These are phyloP conservation scores for Bombycilla garrulus DNA, from an alignment of 2,113 vertebrate species.

Conservation along the genomic window DNA sequence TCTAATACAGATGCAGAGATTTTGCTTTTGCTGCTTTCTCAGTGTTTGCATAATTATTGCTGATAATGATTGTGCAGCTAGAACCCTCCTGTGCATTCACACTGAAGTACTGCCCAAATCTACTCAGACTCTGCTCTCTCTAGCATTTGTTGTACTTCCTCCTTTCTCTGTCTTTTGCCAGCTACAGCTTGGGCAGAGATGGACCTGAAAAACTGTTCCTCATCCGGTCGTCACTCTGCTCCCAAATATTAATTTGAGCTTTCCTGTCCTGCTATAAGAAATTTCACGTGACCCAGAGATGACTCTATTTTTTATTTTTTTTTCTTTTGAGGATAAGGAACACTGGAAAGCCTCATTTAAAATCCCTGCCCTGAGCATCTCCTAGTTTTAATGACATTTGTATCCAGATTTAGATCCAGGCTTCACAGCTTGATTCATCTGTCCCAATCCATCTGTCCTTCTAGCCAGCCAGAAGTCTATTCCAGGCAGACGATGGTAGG, in stretches of 20 bases:
- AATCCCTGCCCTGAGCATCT: conserved; percentile 1
- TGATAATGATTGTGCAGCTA: conserved; percentile 5
- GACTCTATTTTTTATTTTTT: neutral
- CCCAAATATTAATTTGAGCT: neutral
- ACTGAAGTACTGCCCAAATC: neutral
- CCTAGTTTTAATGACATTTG: conserved; percentile 43
- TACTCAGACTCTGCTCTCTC: neutral
- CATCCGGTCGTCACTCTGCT: neutral
- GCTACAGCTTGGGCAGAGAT: neutral
- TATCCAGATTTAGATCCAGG: conserved; percentile 44
- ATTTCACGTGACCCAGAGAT: neutral
- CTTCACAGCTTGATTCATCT: conserved; percentile 65
- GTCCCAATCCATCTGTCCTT: conserved; percentile 49
- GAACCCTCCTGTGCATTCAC: neutral
- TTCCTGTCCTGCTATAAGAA: neutral
- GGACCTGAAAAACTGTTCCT: neutral
- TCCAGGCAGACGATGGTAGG: conserved; percentile 43
- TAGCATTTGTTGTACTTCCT: neutral
- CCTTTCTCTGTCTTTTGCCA: neutral
- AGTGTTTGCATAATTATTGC: conserved; percentile 32
- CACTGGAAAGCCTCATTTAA: neutral
- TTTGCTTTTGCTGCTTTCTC: conserved; percentile 33
- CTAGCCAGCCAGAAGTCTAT: conserved; percentile 45
- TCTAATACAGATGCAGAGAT: conserved; percentile 16
- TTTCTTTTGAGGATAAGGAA: neutral